phyloP scores from a whole-genome alignment of 2,888 invertebrate genomes.

The Athripsodes cinereus region DNA sequence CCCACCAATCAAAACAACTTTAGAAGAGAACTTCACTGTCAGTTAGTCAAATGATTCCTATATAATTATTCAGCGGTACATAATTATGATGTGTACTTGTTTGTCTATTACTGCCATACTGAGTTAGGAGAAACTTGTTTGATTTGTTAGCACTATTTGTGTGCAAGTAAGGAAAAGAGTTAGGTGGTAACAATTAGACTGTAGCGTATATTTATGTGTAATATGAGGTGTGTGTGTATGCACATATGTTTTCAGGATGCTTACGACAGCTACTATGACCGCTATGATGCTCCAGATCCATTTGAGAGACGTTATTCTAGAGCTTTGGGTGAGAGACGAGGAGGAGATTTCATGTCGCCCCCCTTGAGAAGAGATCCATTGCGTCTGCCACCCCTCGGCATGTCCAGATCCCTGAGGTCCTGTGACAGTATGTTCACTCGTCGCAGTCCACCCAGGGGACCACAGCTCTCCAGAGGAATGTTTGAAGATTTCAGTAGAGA shows the following conservation, averaged over 20 bases:
- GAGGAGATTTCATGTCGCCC: slow-evolving; percentile 64
- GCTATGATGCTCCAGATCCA: slow-evolving; percentile 70
- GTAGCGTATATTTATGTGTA: no score
- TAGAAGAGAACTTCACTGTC: no score
- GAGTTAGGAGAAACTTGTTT: no score
- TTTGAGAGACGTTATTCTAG: slow-evolving; percentile 75
- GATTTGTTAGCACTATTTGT: no score
- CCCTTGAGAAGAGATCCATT: slow-evolving; percentile 72
- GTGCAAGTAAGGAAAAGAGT: no score
- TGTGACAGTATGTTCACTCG: slow-evolving; percentile 78
- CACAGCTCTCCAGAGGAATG: slow-evolving; percentile 55
- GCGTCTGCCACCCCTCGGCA: slow-evolving; percentile 65
- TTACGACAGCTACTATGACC: slow-evolving; percentile 76
- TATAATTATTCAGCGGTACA: no score
- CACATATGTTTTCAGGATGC: slow-evolving; percentile 47
- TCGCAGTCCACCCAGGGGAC: slow-evolving; percentile 64
- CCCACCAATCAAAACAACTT: no score
- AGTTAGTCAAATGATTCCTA: no score
- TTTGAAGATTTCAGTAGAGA: slow-evolving; percentile 86
- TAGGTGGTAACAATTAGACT: no score
- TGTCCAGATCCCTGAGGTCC: slow-evolving; percentile 59
- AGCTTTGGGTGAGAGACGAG: slow-evolving; percentile 47
- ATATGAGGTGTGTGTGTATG: no score
- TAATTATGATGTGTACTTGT: no score
- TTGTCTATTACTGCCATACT: no score